Conservation (phyloP, 2,797 vertebrate genomes). For the Hafferia zeledoni region DNA sequence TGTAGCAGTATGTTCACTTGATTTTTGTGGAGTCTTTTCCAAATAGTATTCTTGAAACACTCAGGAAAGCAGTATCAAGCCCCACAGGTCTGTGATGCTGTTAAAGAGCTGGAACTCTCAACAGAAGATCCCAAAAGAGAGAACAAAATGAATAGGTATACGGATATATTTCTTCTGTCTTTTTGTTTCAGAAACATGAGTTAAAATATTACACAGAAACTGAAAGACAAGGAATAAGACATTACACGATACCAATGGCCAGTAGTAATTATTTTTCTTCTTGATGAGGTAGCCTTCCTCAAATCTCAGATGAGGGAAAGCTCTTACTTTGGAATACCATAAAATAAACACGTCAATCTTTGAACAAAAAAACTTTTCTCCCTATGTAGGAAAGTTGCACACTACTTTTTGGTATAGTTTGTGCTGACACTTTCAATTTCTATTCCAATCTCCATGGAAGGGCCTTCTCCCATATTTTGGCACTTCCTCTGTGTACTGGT, state of each 20-base stretch:
- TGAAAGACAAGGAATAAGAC: not conserved
- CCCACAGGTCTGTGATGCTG: not conserved
- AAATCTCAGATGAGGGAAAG: not conserved
- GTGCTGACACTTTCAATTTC: not conserved
- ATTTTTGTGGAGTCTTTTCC: not conserved
- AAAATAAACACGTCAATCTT: not conserved
- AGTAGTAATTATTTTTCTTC: not conserved
- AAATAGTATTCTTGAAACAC: not conserved
- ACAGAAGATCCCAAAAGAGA: not conserved
- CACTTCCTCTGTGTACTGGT: not conserved
- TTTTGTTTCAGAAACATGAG: not conserved
- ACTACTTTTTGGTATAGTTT: not conserved
- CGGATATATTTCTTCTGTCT: not conserved
- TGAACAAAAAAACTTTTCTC: not conserved
- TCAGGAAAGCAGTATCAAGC: not conserved
- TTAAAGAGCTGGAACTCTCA: not conserved
- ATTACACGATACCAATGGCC: not conserved
- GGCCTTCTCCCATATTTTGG: not conserved
- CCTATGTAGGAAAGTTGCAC: not conserved
- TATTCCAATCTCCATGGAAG: not conserved
- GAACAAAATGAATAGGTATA: not conserved
- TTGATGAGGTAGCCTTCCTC: not conserved
- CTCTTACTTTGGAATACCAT: not conserved
- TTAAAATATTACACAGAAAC: not conserved
- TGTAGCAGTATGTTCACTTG: not conserved